These are phyloP conservation scores for Cetoscarus ocellatus DNA, from an alignment of 2,797 vertebrate genomes.

Conservation along the genomic window DNA sequence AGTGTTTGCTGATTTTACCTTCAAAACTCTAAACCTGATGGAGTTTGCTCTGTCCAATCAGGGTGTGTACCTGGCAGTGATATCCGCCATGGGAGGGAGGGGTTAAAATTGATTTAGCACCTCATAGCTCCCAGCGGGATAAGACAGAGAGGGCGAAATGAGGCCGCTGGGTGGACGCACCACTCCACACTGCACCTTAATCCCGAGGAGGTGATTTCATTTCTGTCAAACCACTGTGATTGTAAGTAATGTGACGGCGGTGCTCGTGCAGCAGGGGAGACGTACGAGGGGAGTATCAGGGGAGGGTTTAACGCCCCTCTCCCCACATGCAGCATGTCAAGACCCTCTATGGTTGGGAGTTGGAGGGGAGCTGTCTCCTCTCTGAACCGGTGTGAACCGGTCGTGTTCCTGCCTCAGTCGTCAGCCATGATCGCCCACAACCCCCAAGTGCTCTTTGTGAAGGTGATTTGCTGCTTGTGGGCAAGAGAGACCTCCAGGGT, in stretches of 20 bases:
- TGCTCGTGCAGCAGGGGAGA: slow-evolving; percentile 15
- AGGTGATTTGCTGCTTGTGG: slow-evolving; percentile 57
- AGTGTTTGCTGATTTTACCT: slow-evolving; percentile 16
- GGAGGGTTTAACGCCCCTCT: slow-evolving; percentile 47
- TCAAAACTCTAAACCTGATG: slow-evolving; percentile 9
- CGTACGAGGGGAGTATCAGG: background rate
- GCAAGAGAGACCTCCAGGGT: slow-evolving; percentile 52
- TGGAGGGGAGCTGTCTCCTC: slow-evolving; percentile 10
- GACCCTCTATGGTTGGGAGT: slow-evolving; percentile 19
- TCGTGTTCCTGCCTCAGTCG: slow-evolving; percentile 25
- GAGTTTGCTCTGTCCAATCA: slow-evolving; percentile 35
- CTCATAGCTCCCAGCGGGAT: slow-evolving; percentile 47
- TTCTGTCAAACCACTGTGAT: slow-evolving; percentile 57
- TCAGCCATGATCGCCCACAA: slow-evolving; percentile 18
- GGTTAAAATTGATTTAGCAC: slow-evolving; percentile 67
- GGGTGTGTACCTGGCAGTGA: slow-evolving; percentile 46
- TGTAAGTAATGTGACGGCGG: slow-evolving; percentile 54
- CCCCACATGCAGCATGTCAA: slow-evolving; percentile 41
- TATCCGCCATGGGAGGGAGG: slow-evolving; percentile 43
- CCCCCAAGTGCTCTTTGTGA: slow-evolving; percentile 45
- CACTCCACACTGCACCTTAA: slow-evolving; percentile 45
- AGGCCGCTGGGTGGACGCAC: slow-evolving; percentile 39
- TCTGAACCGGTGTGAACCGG: slow-evolving; percentile 47
- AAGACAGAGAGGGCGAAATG: slow-evolving; percentile 41
- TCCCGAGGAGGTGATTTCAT: slow-evolving; percentile 56